Conservation (phyloP, 1,140 invertebrate species). For the Doryteuthis pealeii region DNA sequence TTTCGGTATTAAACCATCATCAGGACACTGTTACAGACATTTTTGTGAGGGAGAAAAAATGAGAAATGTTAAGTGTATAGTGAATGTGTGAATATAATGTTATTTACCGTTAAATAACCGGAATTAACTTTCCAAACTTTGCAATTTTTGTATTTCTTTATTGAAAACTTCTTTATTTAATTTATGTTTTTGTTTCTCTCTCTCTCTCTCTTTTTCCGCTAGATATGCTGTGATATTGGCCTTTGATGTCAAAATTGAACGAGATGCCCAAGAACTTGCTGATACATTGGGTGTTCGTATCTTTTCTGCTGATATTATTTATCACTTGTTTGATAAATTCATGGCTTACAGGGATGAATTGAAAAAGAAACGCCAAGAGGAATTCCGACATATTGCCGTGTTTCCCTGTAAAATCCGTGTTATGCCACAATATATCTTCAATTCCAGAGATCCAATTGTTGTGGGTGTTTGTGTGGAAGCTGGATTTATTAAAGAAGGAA, state of each 20-base stretch:
- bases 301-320: slow-evolving; percentile 99
- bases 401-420: slow-evolving; percentile 95
- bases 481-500: slow-evolving; percentile 93
- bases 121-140: no score
- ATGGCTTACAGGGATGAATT: slow-evolving; percentile 91
- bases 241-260: slow-evolving; percentile 98
- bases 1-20: no score
- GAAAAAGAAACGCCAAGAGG: slow-evolving; percentile 88
- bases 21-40: no score
- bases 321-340: slow-evolving; percentile 98
- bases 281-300: slow-evolving; percentile 93
- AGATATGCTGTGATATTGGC: slow-evolving; percentile 97
- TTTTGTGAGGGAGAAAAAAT: no score
- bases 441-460: slow-evolving; percentile 96
- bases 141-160: no score
- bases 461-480: slow-evolving; percentile 94
- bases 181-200: no score
- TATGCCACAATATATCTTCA: slow-evolving; percentile 91
- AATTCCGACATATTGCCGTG: slow-evolving; percentile 91
- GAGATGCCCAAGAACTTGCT: slow-evolving; percentile 95
- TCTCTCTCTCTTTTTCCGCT: no score
- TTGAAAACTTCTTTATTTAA: no score
- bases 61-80: no score
- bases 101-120: no score
- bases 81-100: no score